Evolutionary conservation across 1,140 invertebrate genomes (phyloP).

Genomic region (Forficula auricularia): DNA sequence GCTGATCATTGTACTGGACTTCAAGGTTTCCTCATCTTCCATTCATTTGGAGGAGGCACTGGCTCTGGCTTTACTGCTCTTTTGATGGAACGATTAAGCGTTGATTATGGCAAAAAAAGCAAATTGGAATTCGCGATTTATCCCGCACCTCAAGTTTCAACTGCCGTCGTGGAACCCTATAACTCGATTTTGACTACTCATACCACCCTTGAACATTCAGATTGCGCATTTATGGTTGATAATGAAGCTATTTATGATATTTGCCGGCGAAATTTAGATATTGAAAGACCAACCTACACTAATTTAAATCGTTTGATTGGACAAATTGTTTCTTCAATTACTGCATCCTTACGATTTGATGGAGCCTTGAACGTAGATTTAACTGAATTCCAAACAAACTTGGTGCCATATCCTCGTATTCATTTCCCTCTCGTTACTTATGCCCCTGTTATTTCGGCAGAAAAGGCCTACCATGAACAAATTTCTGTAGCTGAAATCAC

Average conservation of each 20-base stretch:
- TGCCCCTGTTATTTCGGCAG: constrained; percentile 65
- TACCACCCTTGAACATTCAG: constrained; percentile 60
- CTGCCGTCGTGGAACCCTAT: constrained; percentile 79
- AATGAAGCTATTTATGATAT: constrained; percentile 77
- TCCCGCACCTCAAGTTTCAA: constrained; percentile 61
- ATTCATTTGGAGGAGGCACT: constrained; percentile 60
- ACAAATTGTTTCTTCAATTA: constrained; percentile 24
- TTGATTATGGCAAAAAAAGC: constrained; percentile 48
- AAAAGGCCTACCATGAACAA: constrained; percentile 69
- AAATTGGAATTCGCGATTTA: constrained; percentile 52
- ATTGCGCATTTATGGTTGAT: constrained; percentile 32
- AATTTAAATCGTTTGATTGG: constrained; percentile 64
- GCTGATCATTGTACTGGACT: constrained; percentile 40
- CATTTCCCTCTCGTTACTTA: constrained; percentile 71
- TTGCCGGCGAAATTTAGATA: constrained; percentile 49
- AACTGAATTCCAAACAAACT: constrained; percentile 77
- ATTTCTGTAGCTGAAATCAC: constrained; percentile 72
- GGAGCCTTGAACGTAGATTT: constrained; percentile 76
- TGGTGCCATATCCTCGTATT: constrained; percentile 68
- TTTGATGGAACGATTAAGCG: constrained; percentile 45
- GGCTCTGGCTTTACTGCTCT: constrained; percentile 50
- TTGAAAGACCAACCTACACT: constrained; percentile 37
- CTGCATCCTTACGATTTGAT: constrained; percentile 70
- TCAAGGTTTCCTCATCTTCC: constrained; percentile 52
- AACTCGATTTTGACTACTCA: constrained; percentile 70